Evolutionary conservation across 2,113 vertebrate genomes (phyloP), one percentile per base, ranked within the genome.

Genomic region (Myrmophylax atrothorax): DNA sequence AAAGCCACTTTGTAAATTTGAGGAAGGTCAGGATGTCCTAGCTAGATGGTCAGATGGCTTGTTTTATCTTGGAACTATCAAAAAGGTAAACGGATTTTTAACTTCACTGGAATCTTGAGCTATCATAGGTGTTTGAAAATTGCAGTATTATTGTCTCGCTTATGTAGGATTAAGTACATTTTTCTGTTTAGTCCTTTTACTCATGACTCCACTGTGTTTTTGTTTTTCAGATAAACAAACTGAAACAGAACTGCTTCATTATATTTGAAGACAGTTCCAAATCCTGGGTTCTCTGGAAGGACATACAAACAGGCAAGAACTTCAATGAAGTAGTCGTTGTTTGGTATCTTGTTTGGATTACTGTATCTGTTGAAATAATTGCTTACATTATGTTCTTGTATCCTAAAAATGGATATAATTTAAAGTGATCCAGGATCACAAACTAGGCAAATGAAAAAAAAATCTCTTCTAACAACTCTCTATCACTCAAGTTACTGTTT

Each of bases 41-140:
- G 99, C 99, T 98, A 98, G 99, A 92, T 99, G 99, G 99, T 99
- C 99, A 97, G 99, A 99, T 98, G 99, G 99, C 97, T 98, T 99
- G 96, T 99, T 99, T 98, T 99, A 99, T 97, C 98, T 99, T 98
- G 99, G 99, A 97, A 99, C 99, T 97, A 99, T 99, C 97, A 99
- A 99, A 98, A 99, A 99, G 99, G 99, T 98, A 98, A 97, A 75
- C n/a, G 49, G 33, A n/a, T 47, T 38, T 82, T 93, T 38, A 66
- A 80, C 52, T 74, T 90, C 18, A 19, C 17, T 83, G 50, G 13
- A 74, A 35, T 63, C 28, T 22, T 66, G 23, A 24, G 31, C 31
- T 55, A 15, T 72, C 0, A 0, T 16, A 3, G 49, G 6, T 56
- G 56, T 38, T 73, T 81, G 40, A 74, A 55, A 76, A 37, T 33